A percentile compares a stretch with the other conserved stretches of the same genome.
phyloP scores from a whole-genome alignment of 2,797 vertebrate species.

The Spinus olivaceus region DNA sequence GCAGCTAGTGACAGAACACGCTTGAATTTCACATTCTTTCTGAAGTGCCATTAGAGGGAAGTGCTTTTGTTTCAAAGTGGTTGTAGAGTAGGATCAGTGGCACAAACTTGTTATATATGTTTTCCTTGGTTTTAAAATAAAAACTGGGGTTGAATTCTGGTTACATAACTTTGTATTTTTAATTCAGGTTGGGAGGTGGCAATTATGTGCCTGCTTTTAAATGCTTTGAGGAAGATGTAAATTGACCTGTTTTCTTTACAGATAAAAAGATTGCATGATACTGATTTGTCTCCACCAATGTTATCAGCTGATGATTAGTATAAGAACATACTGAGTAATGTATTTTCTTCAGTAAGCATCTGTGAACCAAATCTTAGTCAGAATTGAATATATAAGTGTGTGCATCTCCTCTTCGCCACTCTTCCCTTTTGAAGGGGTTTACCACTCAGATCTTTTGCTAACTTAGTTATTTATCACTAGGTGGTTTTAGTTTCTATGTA shows the following conservation, averaged over 20 bases:
- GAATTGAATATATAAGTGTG: background rate
- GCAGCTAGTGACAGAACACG: background rate
- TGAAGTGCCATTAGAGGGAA: background rate
- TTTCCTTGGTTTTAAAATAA: background rate
- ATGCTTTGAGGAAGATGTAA: background rate
- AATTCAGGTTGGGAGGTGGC: background rate
- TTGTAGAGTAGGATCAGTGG: background rate
- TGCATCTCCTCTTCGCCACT: background rate
- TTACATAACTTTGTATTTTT: background rate
- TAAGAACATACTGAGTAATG: background rate
- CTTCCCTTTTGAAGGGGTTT: background rate
- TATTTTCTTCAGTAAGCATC: background rate
- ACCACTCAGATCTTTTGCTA: background rate
- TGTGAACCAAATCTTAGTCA: background rate
- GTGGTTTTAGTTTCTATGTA: background rate
- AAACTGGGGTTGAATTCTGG: background rate
- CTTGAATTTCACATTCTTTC: background rate
- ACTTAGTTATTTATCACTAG: background rate
- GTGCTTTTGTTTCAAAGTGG: background rate
- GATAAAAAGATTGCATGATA: background rate
- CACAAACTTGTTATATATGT: accelerated
- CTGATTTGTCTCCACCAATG: background rate
- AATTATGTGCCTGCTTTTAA: background rate
- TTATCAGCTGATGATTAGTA: background rate
- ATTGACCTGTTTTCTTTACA: background rate